phyloP scores from a whole-genome alignment of 2,797 vertebrate species.

The Yasuhikotakia modesta region DNA sequence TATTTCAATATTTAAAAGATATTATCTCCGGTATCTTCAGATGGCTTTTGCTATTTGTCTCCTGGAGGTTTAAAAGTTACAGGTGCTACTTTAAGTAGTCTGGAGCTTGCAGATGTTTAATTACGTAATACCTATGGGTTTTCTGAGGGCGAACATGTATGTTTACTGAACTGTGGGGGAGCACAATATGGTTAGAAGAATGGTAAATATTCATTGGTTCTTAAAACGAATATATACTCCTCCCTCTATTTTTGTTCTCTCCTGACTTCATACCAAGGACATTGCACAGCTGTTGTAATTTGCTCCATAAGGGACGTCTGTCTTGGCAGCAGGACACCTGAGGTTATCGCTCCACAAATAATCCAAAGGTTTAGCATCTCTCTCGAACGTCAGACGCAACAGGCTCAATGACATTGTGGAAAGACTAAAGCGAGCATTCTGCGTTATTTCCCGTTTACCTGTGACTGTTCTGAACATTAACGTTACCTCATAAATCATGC shows the following conservation, averaged over 20 bases:
- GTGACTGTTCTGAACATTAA: slow-evolving; percentile 41
- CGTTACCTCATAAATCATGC: slow-evolving; percentile 42
- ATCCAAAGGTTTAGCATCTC: slow-evolving; percentile 63
- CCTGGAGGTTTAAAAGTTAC: background rate
- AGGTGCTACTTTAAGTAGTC: background rate
- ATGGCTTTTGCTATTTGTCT: background rate
- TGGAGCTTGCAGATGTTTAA: background rate
- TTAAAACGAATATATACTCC: background rate
- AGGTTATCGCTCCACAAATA: slow-evolving; percentile 67
- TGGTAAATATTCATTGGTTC: slow-evolving; percentile 7
- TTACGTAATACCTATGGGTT: background rate
- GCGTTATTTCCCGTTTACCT: slow-evolving; percentile 27
- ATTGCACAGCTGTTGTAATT: slow-evolving; percentile 64
- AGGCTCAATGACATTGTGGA: slow-evolving; percentile 57
- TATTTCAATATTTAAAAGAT: background rate
- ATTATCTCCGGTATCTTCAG: background rate
- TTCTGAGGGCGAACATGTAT: background rate
- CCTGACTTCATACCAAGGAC: slow-evolving; percentile 59
- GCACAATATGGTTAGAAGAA: background rate
- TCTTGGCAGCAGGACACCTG: slow-evolving; percentile 65
- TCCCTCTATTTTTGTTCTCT: slow-evolving; percentile 10
- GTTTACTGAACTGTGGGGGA: background rate
- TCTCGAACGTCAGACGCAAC: slow-evolving; percentile 58
- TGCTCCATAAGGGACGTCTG: slow-evolving; percentile 63
- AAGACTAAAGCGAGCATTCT: slow-evolving; percentile 41